A percentile compares a stretch with the other conserved stretches of the same genome.
Evolutionary conservation across 2,888 invertebrate species (phyloP).

Genomic region (Blomia tropicalis): DNA sequence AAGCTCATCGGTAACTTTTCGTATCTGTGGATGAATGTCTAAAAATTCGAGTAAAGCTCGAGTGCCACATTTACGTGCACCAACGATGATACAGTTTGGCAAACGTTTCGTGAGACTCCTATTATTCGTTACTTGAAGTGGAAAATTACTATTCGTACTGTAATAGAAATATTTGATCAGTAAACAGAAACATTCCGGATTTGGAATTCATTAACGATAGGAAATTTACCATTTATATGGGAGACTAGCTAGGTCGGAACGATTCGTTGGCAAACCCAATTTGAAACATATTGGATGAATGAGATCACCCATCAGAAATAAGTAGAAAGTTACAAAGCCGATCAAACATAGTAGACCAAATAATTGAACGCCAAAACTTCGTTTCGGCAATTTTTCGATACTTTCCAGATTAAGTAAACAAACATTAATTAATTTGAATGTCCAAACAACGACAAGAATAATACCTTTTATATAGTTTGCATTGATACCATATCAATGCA

Average conservation of each 20-base stretch:
- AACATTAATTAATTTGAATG: background rate
- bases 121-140: background rate
- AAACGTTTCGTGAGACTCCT: slow-evolving; percentile 30
- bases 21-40: slow-evolving; percentile 46
- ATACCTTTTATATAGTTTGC: too few relatives aligned
- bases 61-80: slow-evolving; percentile 38
- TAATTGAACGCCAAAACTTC: background rate
- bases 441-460: background rate
- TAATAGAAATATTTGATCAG: background rate
- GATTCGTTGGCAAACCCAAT: too few relatives aligned
- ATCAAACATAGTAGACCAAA: background rate
- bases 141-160: background rate
- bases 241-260: too few relatives aligned
- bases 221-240: background rate
- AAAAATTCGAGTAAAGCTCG: slow-evolving; percentile 37
- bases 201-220: background rate
- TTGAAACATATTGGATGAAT: background rate
- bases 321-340: background rate
- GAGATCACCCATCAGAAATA: background rate
- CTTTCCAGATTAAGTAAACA: background rate
- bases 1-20: slow-evolving; percentile 81
- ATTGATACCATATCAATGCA: background rate
- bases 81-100: slow-evolving; percentile 37
- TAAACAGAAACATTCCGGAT: background rate
- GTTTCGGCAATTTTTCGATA: background rate